A percentile compares a stretch with the other conserved stretches of the same genome.
These are phyloP conservation scores for Gopherus evgoodei DNA, from an alignment of 2,113 vertebrate species.

Conservation along the genomic window DNA sequence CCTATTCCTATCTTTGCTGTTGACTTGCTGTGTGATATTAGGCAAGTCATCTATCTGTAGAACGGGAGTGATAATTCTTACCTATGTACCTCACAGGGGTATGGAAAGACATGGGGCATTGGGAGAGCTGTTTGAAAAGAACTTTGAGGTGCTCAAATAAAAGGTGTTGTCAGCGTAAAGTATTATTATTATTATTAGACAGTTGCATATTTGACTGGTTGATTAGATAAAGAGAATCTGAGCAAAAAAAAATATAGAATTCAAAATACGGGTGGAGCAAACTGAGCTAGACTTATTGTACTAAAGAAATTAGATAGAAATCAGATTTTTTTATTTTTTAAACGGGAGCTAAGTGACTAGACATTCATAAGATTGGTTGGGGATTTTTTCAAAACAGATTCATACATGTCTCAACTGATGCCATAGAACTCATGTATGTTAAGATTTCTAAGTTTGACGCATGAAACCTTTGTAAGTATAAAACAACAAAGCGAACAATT, in stretches of 20 bases:
- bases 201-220: neutral
- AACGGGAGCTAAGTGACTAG: neutral
- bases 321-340: neutral
- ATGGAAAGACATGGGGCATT: neutral
- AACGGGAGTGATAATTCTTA: neutral
- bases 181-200: neutral
- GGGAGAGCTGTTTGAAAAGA: neutral
- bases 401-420: neutral
- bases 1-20: neutral
- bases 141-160: neutral
- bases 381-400: neutral
- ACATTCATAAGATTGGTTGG: neutral
- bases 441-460: neutral
- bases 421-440: neutral
- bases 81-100: neutral
- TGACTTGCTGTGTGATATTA: neutral
- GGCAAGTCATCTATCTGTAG: neutral
- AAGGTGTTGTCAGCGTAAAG: neutral
- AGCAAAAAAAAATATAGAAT: neutral
- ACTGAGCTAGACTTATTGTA: neutral
- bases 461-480: neutral
- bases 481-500: neutral
- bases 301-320: neutral
- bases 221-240: accelerated
- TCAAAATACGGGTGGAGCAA: accelerated